Percentiles rank a stretch among this genome's conserved stretches.
Conservation (phyloP, 2,113 vertebrate genomes). For the Antidorcas marsupialis region DNA sequence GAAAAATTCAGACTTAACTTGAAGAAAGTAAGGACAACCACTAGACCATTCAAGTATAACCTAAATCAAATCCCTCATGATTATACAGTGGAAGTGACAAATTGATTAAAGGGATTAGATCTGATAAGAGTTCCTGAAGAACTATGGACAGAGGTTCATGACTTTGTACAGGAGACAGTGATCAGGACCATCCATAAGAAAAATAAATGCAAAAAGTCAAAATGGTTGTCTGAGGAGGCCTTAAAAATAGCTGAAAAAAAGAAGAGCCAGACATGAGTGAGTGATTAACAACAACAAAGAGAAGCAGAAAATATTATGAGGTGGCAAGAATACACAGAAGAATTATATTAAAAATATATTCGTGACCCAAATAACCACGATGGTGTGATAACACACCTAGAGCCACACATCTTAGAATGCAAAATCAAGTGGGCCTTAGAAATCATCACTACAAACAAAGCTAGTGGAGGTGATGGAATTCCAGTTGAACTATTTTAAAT, state of each 20-base stretch:
- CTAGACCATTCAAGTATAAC: neutral
- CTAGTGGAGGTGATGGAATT: neutral
- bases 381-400: neutral
- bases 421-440: neutral
- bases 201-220: neutral
- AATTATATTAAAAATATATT: neutral
- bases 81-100: neutral
- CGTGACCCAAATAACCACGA: neutral
- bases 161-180: neutral
- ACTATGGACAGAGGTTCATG: neutral
- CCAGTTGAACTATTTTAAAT: neutral
- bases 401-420: neutral
- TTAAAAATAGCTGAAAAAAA: neutral
- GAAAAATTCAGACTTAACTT: neutral
- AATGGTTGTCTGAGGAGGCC: neutral
- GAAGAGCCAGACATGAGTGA: neutral
- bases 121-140: neutral
- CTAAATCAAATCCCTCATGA: neutral
- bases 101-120: neutral
- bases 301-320: neutral
- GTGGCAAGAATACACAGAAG: neutral
- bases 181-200: neutral
- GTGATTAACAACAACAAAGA: neutral
- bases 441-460: neutral
- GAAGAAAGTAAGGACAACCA: neutral